Conservation (phyloP, 2,113 vertebrate species). For the Pangasianodon gigas region DNA sequence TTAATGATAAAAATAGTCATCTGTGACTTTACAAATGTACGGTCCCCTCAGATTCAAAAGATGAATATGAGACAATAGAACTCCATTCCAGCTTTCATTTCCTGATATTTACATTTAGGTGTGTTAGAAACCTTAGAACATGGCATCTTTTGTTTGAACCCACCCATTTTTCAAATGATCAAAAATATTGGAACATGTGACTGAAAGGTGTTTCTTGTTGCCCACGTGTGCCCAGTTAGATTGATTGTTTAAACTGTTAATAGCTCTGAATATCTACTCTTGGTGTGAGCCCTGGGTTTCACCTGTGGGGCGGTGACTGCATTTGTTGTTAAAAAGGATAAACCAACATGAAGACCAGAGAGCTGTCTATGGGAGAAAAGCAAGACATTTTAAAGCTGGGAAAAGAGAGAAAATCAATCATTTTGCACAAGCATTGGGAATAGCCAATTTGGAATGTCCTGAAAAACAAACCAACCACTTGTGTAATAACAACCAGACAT, state of each 20-base stretch:
- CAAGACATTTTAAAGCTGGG: neutral
- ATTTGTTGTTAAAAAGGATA: neutral
- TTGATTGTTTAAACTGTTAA: neutral
- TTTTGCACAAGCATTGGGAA: neutral
- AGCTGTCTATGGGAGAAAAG: neutral
- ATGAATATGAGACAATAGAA: no score
- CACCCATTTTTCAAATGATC: neutral
- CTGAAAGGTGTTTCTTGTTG: no score
- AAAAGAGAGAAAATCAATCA: neutral
- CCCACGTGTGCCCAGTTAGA: neutral
- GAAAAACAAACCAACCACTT: neutral
- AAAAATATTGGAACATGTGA: neutral
- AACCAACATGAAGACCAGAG: neutral
- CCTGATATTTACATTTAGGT: no score
- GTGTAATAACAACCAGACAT: neutral
- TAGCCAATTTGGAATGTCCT: neutral
- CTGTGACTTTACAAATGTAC: no score
- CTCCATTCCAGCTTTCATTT: no score
- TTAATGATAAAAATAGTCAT: no score
- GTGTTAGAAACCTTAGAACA: neutral
- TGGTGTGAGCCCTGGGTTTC: neutral
- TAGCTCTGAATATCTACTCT: neutral
- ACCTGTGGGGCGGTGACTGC: neutral
- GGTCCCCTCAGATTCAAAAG: no score
- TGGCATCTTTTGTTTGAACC: neutral